Conservation (phyloP, 1,140 invertebrate species). For the Magallana angulata region DNA sequence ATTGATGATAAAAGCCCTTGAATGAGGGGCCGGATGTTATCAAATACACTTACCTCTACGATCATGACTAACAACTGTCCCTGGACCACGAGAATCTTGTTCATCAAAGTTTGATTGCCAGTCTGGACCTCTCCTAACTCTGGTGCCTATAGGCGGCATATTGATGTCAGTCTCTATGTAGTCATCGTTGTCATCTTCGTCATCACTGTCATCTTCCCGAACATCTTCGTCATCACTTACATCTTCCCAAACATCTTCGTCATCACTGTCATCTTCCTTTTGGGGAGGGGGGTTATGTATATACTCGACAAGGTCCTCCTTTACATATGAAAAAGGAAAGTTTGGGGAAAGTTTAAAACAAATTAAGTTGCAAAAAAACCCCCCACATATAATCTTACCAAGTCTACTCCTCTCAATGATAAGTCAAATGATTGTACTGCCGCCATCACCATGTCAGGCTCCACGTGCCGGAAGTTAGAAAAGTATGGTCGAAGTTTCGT, state of each 20-base stretch:
- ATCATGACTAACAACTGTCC: neutral
- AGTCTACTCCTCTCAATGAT: neutral
- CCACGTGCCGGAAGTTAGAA: neutral
- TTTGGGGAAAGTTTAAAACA: neutral
- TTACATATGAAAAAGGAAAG: neutral
- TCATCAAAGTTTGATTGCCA: neutral
- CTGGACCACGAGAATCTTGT: constrained; percentile 1
- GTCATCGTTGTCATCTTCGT: neutral
- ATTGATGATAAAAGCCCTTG: neutral
- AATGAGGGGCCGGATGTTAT: neutral
- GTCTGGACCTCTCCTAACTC: constrained; percentile 17
- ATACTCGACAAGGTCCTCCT: constrained; percentile 12
- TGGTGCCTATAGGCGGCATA: constrained; percentile 28
- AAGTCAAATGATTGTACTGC: neutral
- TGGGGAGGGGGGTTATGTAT: neutral
- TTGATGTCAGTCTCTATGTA: neutral
- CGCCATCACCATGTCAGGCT: neutral
- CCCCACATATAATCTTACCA: neutral
- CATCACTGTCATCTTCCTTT: neutral
- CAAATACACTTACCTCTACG: neutral
- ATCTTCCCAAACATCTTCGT: neutral
- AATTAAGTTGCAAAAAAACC: neutral
- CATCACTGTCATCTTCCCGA: neutral
- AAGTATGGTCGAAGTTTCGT: neutral
- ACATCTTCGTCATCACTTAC: neutral